Evolutionary conservation across 2,113 vertebrate species (phyloP).

Genomic region (Daphoenositta chrysoptera): DNA sequence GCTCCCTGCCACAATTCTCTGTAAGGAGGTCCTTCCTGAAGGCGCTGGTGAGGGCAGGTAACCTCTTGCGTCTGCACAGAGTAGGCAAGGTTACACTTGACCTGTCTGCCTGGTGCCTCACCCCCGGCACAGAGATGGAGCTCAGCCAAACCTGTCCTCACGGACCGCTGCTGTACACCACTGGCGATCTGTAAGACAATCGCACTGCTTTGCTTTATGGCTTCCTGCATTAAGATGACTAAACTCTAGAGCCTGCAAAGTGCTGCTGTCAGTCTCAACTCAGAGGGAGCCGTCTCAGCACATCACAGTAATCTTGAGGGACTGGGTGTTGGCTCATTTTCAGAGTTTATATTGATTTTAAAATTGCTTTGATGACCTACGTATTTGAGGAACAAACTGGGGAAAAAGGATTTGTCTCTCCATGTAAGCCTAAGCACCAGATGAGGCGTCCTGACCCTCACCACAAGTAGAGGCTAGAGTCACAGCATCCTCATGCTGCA

Average conservation of each 20-base stretch:
- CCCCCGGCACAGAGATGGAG: neutral
- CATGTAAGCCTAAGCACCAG: neutral
- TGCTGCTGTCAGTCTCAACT: neutral
- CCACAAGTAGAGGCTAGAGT: neutral
- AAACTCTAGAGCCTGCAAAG: neutral
- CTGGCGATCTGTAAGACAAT: neutral
- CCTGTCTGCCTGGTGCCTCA: neutral
- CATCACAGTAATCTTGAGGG: neutral
- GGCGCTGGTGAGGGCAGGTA: neutral
- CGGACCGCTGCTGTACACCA: neutral
- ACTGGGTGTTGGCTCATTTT: conserved; percentile 25
- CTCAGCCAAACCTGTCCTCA: neutral
- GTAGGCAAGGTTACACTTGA: neutral
- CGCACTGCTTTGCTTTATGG: neutral
- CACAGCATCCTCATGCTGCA: neutral
- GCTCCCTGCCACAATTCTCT: neutral
- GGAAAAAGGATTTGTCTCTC: conserved; percentile 12
- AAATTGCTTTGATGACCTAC: conserved; percentile 47
- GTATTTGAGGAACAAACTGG: neutral
- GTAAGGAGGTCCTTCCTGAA: neutral
- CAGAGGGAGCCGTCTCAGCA: neutral
- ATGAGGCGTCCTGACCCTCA: neutral
- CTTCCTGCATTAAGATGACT: neutral
- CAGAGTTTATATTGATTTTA: conserved; percentile 51
- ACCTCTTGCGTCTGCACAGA: neutral